Evolutionary conservation across 2,113 vertebrate genomes (phyloP), one percentile per base, ranked within the genome.

Genomic region (Macrotis lagotis): DNA sequence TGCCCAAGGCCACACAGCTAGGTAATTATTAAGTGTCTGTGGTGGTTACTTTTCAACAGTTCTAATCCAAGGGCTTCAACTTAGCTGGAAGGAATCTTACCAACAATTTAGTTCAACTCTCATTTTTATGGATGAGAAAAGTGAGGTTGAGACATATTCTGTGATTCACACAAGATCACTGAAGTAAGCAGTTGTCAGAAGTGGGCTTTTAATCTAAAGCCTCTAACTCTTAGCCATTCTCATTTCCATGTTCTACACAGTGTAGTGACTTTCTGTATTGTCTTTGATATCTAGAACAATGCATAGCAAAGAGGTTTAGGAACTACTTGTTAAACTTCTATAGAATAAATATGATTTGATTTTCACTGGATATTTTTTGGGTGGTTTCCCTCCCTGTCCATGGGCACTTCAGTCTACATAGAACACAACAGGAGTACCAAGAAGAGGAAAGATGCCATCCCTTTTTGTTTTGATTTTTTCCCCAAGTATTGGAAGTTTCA

Each of bases 401-500:
- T 31, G 31, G 14, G 19, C 59, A 66, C n/a, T 66, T n/a, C 5
- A n/a, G 37, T 66, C 59, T 16, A 4, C 66, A 66, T 3, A 12
- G 12, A 37, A 31, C 55, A 3, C 28, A 66, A 22, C 11, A 22
- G 37, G 66, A 14, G 66, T 6, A 8, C 55, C 66, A 14, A 44
- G 37, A 44, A 3, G 59, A n/a, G 37, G n/a, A 74, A 74, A 3
- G 59, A 4, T 5, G 2, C 31, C 3, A 16, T n/a, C 53, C 55
- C 55, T 8, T 66, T 55, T 28, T 28, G 26, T 25, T 94, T 48
- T 89, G 3, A 26, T 92, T 49, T 93, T 59, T 59, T 59, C 49
- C 91, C 48, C 28, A 93, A 55, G 93, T 90, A 48, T 31, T 89
- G 47, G 47, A 96, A 22, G 93, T 0, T 90, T 52, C 37, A 95